Evolutionary conservation across 1,140 invertebrate species (phyloP), one percentile per base, ranked within the genome.

Genomic region (Parasteatoda tepidariorum): DNA sequence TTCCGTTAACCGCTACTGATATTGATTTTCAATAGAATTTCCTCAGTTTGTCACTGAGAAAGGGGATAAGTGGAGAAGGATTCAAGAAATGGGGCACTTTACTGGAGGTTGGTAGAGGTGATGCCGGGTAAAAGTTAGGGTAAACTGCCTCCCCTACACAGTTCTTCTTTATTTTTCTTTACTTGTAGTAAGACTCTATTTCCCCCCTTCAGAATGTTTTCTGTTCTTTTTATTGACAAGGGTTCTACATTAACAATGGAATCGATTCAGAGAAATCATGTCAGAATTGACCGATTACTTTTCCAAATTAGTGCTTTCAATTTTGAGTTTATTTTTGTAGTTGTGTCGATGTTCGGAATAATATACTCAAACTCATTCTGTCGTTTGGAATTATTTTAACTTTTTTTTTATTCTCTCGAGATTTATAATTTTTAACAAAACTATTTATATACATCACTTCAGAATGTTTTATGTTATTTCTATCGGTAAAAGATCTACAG

Each of bases 21-120:
- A 75, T 75, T 75, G 73, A 75, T 75, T 75, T 75, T 33, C 73
- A 75, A 75, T 75, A 31, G 73, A 62, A 75, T 34, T 62, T 18
- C 57, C 59, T 31, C 59, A 11, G 26, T 34, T 75, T 62, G 55
- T 30, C 55, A 54, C 55, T 62, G 4, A 54, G 62, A 26, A 67
- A 67, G 13, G 38, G 48, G 22, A 57, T 57, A 57, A 18, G 41
- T n/a, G 24, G 18, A 28, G 34, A 7, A 48, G 28, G 26, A 73
- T 41, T 73, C 70, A 57, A 30, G 70, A 73, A 73, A 55, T 59
- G 57, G 70, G 70, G 70, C 70, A 73, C 26, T 48, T 4, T 31
- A 54, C 13, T 54, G 7, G 33, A 24, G 13, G 4, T 4, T 48
- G 38, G 38, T 4, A 13, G 38, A 48, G 38, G 38, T 48, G 38